Evolutionary conservation across 1,140 invertebrate genomes (phyloP), one percentile per base, ranked within the genome.

Genomic region (Zaprionus vittiger): DNA sequence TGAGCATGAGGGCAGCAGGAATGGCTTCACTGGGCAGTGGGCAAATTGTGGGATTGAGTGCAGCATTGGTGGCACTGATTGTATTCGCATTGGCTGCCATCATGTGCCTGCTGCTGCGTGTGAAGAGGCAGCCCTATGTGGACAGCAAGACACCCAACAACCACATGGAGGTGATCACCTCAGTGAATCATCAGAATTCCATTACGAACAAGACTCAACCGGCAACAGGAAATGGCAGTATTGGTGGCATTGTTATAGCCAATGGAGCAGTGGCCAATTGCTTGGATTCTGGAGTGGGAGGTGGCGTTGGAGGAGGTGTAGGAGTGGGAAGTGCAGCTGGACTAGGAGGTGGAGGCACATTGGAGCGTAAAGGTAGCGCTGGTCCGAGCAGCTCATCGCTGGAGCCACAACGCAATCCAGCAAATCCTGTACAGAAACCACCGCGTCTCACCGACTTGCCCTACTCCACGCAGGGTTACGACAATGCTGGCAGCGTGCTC

Each of bases 31-130:
- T 98, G 15, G 96, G 96, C 9, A 96, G 96, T 62, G 96, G 96
- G 2, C 97, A 98, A 89, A 97, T 98, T 71, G 96, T 96, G 2
- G 97, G 97, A 4, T 94, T 98, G 31, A 97, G 96, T 66, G 96
- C 97, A 1, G 97, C 97, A 6, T 92, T 98, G 20, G 95, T 97
- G 24, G 95, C 96, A 4, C 93, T 98, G 22, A 96, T 98, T 59
- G 93, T 97, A 31, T 94, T 97, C 44, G 95, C 97, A 34, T 93
- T 97, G 5, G 91, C 97, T 7, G 95, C 96, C 5, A 95, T 97
- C 17, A 94, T 97, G 61, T 95, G 97, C 22, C 93, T 97, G 31
- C 94, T 97, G 69, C 93, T 97, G 15, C 93, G 96, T 6, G 93
- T 97, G 34, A 94, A 96, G 24, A 93, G 96, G 1, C 94, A 95